phyloP scores from a whole-genome alignment of 2,888 invertebrate species.

The Steinernema carpocapsae region DNA sequence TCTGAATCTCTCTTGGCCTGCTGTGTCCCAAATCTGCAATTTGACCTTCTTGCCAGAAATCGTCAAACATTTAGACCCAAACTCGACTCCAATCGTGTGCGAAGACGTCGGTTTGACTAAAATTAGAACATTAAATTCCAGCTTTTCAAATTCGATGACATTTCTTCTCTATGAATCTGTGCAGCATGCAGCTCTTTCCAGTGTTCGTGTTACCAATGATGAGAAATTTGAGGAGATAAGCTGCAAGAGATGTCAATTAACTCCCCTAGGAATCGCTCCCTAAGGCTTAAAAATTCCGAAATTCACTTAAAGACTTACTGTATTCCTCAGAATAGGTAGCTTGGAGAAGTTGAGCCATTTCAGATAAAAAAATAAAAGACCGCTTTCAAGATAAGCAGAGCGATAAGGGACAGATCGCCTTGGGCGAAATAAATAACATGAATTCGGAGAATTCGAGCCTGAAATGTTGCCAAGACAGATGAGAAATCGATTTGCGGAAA shows the following conservation, averaged over 20 bases:
- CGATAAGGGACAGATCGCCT: not conserved
- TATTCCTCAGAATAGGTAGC: conserved; percentile 30
- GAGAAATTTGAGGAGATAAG: conserved; percentile 84
- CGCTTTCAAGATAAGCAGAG: not conserved
- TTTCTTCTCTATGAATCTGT: conserved; percentile 80
- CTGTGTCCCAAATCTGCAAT: conserved; percentile 81
- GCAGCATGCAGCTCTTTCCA: conserved; percentile 82
- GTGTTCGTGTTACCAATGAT: conserved; percentile 85
- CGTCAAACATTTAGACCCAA: conserved; percentile 84
- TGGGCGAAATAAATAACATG: not conserved
- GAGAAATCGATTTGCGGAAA: not conserved
- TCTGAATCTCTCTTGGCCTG: conserved; percentile 68
- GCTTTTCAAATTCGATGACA: conserved; percentile 10
- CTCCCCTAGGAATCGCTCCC: not conserved
- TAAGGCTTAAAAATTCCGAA: not conserved
- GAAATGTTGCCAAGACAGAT: conserved; percentile 10
- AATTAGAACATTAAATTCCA: conserved; percentile 36
- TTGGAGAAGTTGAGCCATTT: conserved; percentile 17
- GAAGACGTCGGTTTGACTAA: conserved; percentile 83
- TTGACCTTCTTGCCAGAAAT: conserved; percentile 83
- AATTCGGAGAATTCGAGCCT: not conserved
- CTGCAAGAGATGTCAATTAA: conserved; percentile 68
- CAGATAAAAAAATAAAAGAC: not conserved
- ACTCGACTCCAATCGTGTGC: conserved; percentile 85
- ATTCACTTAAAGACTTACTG: conserved; percentile 6